Evolutionary conservation across 2,888 invertebrate species (phyloP), one percentile per base, ranked within the genome.

Genomic region (Tenthredo amoena): DNA sequence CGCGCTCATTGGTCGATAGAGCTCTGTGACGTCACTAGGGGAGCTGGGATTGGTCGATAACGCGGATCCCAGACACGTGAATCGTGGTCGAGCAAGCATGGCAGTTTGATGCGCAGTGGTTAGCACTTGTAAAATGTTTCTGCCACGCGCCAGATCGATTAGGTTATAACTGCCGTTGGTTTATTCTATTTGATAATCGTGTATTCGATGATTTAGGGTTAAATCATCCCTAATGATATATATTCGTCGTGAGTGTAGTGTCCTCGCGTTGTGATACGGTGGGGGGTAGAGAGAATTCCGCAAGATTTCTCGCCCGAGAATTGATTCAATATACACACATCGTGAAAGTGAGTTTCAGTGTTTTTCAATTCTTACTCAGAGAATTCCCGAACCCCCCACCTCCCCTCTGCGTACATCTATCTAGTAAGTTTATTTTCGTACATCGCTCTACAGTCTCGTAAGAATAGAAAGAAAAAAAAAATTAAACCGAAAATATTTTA

Each of bases 1-100:
- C 88, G 88, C 91, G 91, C 89, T 93, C 91, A 94, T 94, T 94
- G 94, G 94, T 94, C 94, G 94, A 94, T 94, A 94, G 89, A 93
- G 93, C 93, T 90, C 88, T 88, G 91, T 93, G 93, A 94, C 93
- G 93, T 94, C 94, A 93, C 89, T 89, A 88, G 87, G 87, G 87
- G 88, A 88, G 87, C 87, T 88, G 88, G 87, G 86, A 94, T 94
- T 94, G 94, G 94, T 88, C 88, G 89, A 89, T 86, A 88, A 87
- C 89, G 89, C 90, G 92, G 90, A 88, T 89, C 93, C 92, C 92
- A 91, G 93, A 94, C 94, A 94, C 94, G 94, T 94, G 94, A 94
- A 93, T 92, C 91, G 92, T 91, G 93, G 93, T 92, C 92, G 91
- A 91, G 92, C 92, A 92, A 92, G 93, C 93, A 93, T 94, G 93